phyloP scores from a whole-genome alignment of 2,797 vertebrate genomes.

The Sebastes hopkinsi region DNA sequence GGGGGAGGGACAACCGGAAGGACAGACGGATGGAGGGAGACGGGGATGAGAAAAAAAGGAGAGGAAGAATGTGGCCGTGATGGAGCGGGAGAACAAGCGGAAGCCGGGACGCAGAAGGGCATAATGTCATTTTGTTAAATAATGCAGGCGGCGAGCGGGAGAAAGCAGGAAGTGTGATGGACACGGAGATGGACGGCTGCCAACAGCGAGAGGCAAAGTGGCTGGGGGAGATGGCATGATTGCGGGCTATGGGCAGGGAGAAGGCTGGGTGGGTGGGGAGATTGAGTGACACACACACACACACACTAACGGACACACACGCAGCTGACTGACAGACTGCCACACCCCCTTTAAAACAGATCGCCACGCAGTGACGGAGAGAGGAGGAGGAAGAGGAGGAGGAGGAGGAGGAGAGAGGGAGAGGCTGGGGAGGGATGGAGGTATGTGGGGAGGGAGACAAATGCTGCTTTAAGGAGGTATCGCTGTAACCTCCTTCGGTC shows the following conservation, averaged over 20 bases:
- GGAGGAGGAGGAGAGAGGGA: neutral
- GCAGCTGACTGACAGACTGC: conserved; percentile 46
- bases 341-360: conserved; percentile 56
- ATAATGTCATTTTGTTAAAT: conserved; percentile 74
- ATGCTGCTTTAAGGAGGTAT: neutral
- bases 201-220: conserved; percentile 58
- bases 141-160: conserved; percentile 54
- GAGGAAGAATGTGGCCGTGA: conserved; percentile 31
- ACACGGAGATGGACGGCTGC: conserved; percentile 43
- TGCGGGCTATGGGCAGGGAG: conserved; percentile 55
- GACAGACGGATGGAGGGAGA: conserved; percentile 23
- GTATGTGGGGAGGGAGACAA: neutral
- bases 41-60: conserved; percentile 8
- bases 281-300: conserved; percentile 17
- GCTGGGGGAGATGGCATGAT: conserved; percentile 66
- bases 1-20: conserved; percentile 53
- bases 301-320: conserved; percentile 2
- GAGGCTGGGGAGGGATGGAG: conserved; percentile 12
- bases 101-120: conserved; percentile 54
- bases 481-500: neutral
- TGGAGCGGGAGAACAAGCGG: conserved; percentile 30
- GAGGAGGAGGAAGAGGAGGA: neutral
- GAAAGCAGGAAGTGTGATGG: conserved; percentile 57
- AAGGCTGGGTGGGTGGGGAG: conserved; percentile 42
- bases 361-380: conserved; percentile 16